phyloP scores from a whole-genome alignment of 1,140 invertebrate genomes.

The Rhagoletis pomonella region DNA sequence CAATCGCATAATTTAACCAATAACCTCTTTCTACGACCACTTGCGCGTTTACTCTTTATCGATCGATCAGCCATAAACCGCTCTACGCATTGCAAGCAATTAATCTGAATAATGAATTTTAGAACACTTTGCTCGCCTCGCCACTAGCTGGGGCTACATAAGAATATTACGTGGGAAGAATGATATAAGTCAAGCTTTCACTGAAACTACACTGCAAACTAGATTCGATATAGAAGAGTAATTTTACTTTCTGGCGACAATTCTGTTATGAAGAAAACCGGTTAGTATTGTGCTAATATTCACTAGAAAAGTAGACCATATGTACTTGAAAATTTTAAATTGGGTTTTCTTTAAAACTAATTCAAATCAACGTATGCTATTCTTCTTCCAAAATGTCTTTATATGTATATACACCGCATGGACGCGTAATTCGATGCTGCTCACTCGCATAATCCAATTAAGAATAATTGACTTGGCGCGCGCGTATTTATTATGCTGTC shows the following conservation, averaged over 20 bases:
- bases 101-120: constrained; percentile 52
- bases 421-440: background rate
- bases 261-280: too few species aligned
- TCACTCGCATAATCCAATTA: constrained; percentile 52
- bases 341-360: too few species aligned
- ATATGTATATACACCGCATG: background rate
- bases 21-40: background rate
- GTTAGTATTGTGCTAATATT: too few species aligned
- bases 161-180: too few species aligned
- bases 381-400: too few species aligned
- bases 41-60: constrained; percentile 9
- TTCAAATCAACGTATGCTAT: too few species aligned
- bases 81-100: constrained; percentile 38
- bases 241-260: too few species aligned
- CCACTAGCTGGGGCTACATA: background rate
- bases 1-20: constrained; percentile 30
- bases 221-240: too few species aligned
- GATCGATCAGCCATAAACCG: constrained; percentile 46
- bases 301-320: too few species aligned
- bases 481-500: constrained; percentile 49
- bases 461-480: constrained; percentile 54
- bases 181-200: too few species aligned
- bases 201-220: too few species aligned
- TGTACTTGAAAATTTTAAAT: too few species aligned
- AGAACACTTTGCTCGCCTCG: constrained; percentile 21